Evolutionary conservation across 1,140 invertebrate genomes (phyloP), one percentile per base, ranked within the genome.

Genomic region (Adelges cooleyi): DNA sequence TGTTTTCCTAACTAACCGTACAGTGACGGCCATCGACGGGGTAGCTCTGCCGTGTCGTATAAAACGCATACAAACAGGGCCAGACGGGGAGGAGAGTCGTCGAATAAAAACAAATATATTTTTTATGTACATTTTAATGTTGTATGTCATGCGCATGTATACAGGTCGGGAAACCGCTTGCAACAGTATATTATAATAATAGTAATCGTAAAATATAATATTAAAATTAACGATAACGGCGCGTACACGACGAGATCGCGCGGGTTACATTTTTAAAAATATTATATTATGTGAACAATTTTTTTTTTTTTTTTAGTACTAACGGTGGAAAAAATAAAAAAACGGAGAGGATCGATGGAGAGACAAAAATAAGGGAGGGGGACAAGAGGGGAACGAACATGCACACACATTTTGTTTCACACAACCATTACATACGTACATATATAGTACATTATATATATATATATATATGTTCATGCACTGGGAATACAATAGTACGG

Each of bases 121-220:
- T n/a, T n/a, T n/a, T n/a, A n/a, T n/a, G n/a, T n/a, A n/a, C n/a
- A n/a, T n/a, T n/a, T n/a, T n/a, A n/a, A n/a, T n/a, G n/a, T n/a
- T n/a, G n/a, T n/a, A n/a, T 33, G 29, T 5, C 29, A 5, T 6
- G 29, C 29, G 29, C 11, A 33, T 33, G n/a, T 33, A 5, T 11
- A 33, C 29, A 33, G 29, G 5, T 33, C 5, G 29, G 29, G 11
- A 33, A 46, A 29, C 23, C 56, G 38, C 40, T 29, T 62, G 44
- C 42, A 9, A 33, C 38, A 11, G 56, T 29, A 56, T 18, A 36
- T 22, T 36, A 42, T 54, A 56, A 56, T 59, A 59, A 56, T 46
- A 62, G 46, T 62, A 62, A 62, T 62, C 42, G 42, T 62, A 62
- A 62, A 62, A 62, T 59, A 62, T 62, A 62, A 62, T 62, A 62